phyloP scores from a whole-genome alignment of 2,888 invertebrate genomes.

The Troides oblongomaculatus region DNA sequence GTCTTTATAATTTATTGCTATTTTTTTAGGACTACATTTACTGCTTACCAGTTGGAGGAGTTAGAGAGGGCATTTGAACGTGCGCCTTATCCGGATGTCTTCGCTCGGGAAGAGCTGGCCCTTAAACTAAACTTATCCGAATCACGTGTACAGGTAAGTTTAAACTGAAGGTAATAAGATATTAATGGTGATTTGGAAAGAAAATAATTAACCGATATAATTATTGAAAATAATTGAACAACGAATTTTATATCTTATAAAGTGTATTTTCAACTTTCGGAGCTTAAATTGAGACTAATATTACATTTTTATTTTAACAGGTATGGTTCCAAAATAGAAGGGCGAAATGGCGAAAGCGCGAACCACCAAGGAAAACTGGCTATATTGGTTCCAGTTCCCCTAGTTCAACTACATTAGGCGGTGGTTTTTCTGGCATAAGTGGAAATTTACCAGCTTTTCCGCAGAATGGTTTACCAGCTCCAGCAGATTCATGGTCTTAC shows the following conservation, averaged over 20 bases:
- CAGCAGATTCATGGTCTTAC: constrained; percentile 90
- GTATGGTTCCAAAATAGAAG: constrained; percentile 95
- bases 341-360: constrained; percentile 96
- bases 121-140: constrained; percentile 94
- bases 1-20: background rate
- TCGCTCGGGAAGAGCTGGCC: constrained; percentile 95
- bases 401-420: constrained; percentile 83
- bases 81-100: constrained; percentile 97
- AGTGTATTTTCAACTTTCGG: background rate
- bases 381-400: constrained; percentile 86
- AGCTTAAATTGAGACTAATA: constrained; percentile 1
- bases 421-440: constrained; percentile 78
- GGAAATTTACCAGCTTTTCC: constrained; percentile 77
- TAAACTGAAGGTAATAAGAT: background rate
- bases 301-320: constrained; percentile 43
- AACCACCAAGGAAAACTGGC: constrained; percentile 94
- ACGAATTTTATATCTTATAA: background rate
- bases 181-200: too few species aligned
- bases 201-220: background rate
- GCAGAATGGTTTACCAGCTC: constrained; percentile 81
- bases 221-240: background rate
- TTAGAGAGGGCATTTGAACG: constrained; percentile 96
- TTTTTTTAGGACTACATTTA: constrained; percentile 93
- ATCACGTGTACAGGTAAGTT: constrained; percentile 74
- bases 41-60: constrained; percentile 96